A percentile compares a stretch with the other conserved stretches of the same genome.
phyloP scores from a whole-genome alignment of 2,797 vertebrate species.

The Sebastes dallii region DNA sequence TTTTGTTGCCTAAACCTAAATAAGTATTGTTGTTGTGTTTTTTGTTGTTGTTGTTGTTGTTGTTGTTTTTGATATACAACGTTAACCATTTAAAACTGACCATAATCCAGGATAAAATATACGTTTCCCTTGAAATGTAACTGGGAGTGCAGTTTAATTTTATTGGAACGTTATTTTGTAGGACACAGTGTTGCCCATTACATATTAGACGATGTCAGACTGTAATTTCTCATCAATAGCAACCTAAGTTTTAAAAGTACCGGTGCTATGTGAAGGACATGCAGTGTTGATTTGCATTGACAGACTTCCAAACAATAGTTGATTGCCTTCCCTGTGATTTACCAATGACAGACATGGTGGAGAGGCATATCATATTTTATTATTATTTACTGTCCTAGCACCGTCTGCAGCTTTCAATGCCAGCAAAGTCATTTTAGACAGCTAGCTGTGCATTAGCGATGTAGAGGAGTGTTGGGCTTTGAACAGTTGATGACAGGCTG shows the following conservation, averaged over 20 bases:
- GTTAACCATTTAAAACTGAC: background rate
- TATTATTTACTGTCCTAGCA: constrained; percentile 62
- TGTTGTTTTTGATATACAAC: background rate
- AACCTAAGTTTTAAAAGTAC: constrained; percentile 38
- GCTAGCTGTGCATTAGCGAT: constrained; percentile 69
- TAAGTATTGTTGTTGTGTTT: too few relatives aligned
- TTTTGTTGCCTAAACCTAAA: too few relatives aligned
- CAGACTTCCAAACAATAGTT: constrained; percentile 47
- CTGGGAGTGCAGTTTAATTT: background rate
- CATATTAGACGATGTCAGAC: constrained; percentile 21
- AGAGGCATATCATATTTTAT: constrained; percentile 44
- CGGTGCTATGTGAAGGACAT: constrained; percentile 24
- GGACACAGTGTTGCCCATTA: background rate
- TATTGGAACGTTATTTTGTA: background rate
- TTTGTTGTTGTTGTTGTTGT: too few relatives aligned
- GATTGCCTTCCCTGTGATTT: constrained; percentile 60
- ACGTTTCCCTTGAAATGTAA: background rate
- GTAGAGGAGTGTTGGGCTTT: constrained; percentile 59
- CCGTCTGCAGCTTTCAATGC: constrained; percentile 47
- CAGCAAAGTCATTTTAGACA: constrained; percentile 65
- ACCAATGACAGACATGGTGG: constrained; percentile 28
- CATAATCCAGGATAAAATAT: background rate
- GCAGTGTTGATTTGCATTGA: background rate
- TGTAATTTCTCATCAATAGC: constrained; percentile 57
- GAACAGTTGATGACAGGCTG: constrained; percentile 80